These are phyloP conservation scores for Chrysolina haemoptera DNA, from an alignment of 2,888 invertebrate genomes.

Conservation along the genomic window DNA sequence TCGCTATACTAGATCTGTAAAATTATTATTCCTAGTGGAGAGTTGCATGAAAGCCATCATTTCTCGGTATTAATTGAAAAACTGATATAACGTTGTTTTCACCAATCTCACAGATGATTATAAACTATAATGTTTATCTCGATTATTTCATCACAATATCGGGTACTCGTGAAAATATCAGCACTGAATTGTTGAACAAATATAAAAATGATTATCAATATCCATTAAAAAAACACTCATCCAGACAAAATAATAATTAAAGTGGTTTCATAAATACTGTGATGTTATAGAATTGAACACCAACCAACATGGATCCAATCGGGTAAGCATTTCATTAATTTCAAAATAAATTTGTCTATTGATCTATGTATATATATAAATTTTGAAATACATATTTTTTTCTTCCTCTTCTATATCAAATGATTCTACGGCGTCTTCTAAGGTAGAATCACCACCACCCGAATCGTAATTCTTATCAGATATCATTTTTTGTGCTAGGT, in stretches of 20 bases:
- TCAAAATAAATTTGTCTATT: background rate
- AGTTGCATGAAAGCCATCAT: too few species aligned
- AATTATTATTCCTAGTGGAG: too few species aligned
- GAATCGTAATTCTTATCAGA: too few species aligned
- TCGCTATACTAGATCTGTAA: too few species aligned
- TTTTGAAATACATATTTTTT: too few species aligned
- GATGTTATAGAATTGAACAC: background rate
- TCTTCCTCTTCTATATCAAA: too few species aligned
- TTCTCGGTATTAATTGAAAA: too few species aligned
- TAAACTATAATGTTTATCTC: background rate
- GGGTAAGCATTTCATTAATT: background rate
- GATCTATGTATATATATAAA: too few species aligned
- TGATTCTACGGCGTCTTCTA: too few species aligned
- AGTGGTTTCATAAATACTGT: background rate
- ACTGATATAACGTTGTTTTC: background rate
- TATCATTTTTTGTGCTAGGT: too few species aligned
- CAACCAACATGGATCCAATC: constrained; percentile 6
- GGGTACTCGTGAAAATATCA: background rate
- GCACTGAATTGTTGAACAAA: background rate
- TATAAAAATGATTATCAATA: background rate
- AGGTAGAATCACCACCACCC: too few species aligned
- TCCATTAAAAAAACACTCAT: background rate
- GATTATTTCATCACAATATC: background rate
- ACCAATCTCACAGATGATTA: background rate
- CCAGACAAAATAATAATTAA: background rate